Percentiles rank a stretch among this genome's conserved stretches.
Evolutionary conservation across 1,140 invertebrate species (phyloP).

Genomic region (Papilio polytes): DNA sequence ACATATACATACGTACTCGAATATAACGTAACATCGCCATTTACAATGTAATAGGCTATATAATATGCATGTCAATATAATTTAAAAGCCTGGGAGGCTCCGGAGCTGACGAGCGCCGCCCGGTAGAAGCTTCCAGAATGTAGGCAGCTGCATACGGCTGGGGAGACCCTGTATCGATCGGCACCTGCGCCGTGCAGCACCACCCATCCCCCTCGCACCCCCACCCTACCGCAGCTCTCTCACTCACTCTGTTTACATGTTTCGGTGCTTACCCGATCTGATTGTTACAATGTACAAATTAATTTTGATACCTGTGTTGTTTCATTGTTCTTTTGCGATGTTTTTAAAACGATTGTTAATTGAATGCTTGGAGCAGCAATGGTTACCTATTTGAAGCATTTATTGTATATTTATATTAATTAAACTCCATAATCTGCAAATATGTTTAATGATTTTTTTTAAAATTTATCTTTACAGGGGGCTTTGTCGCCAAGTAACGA

Average conservation of each 20-base stretch:
- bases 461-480: too few relatives aligned
- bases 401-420: neutral
- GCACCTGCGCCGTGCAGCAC: slow-evolving; percentile 53
- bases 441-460: neutral
- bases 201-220: neutral
- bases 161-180: slow-evolving; percentile 51
- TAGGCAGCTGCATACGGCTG: slow-evolving; percentile 40
- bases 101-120: too few relatives aligned
- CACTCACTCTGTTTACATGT: neutral
- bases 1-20: too few relatives aligned
- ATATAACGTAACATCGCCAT: too few relatives aligned
- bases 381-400: neutral
- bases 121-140: slow-evolving; percentile 41
- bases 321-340: neutral
- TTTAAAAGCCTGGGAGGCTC: too few relatives aligned
- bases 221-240: neutral
- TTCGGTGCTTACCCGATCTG: neutral
- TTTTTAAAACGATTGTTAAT: neutral
- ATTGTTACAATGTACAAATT: slow-evolving; percentile 6
- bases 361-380: neutral
- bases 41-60: neutral
- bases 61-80: neutral
- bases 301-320: neutral
- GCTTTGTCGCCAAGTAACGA: too few relatives aligned
- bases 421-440: too few relatives aligned